Percentiles rank a stretch among this genome's conserved stretches.
Conservation (phyloP, 2,888 invertebrate genomes). For the Bellardia bayeri region DNA sequence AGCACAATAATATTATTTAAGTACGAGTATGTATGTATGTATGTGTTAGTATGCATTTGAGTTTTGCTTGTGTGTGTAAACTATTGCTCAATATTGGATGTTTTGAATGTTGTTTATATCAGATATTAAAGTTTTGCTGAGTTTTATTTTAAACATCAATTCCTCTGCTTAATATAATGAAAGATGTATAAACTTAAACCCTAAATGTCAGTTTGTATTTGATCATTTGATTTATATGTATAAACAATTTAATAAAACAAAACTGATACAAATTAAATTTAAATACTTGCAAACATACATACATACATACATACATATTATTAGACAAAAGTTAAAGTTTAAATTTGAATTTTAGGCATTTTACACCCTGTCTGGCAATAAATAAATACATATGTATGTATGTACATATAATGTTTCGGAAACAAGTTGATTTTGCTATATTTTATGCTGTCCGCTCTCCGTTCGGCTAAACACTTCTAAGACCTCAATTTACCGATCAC, state of each 20-base stretch:
- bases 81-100: neutral
- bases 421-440: constrained; percentile 16
- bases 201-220: too few species aligned
- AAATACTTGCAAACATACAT: neutral
- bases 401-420: neutral
- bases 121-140: too few species aligned
- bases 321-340: neutral
- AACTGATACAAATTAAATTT: neutral
- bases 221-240: too few species aligned
- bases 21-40: neutral
- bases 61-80: neutral
- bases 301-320: neutral
- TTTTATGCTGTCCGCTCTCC: neutral
- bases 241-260: neutral
- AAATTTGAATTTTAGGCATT: neutral
- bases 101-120: too few species aligned
- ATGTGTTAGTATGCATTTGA: neutral
- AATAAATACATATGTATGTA: neutral
- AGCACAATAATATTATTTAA: neutral
- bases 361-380: neutral
- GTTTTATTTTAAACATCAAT: too few species aligned
- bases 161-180: too few species aligned
- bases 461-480: neutral
- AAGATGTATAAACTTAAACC: too few species aligned
- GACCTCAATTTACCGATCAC: neutral